These are phyloP conservation scores for Poeciliopsis presidionis DNA, from an alignment of 2,797 vertebrate genomes.

Conservation along the genomic window DNA sequence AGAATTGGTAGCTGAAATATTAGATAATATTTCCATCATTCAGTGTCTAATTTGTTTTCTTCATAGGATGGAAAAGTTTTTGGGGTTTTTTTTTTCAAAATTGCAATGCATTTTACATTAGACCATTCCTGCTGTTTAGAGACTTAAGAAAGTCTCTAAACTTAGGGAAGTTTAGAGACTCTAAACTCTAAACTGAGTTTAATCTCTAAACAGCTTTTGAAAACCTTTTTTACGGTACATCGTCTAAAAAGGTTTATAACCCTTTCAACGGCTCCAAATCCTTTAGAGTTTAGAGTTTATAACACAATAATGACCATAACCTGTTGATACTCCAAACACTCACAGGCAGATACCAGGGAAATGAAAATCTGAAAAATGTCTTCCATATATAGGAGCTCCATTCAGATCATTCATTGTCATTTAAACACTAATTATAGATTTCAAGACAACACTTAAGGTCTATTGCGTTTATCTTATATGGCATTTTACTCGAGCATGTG, in stretches of 20 bases:
- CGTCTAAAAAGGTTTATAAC: no score
- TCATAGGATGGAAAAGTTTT: not conserved
- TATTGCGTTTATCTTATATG: not conserved
- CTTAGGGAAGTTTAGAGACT: no score
- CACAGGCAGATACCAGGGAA: not conserved
- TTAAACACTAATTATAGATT: not conserved
- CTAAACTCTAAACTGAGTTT: no score
- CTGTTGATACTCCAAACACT: not conserved
- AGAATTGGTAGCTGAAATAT: not conserved
- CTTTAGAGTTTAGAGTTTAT: not conserved
- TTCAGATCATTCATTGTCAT: not conserved
- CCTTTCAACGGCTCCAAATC: no score
- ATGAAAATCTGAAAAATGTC: not conserved
- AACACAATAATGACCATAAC: not conserved
- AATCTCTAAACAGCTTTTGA: no score
- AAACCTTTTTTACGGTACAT: no score
- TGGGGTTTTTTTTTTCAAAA: not conserved
- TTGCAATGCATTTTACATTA: not conserved
- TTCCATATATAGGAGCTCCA: not conserved
- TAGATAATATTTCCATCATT: not conserved
- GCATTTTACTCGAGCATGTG: not conserved
- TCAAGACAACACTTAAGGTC: not conserved
- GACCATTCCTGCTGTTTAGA: not conserved
- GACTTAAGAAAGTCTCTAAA: not conserved
- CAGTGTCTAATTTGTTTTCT: not conserved